Evolutionary conservation across 2,113 vertebrate species (phyloP).

Genomic region (Bubo scandiacus): DNA sequence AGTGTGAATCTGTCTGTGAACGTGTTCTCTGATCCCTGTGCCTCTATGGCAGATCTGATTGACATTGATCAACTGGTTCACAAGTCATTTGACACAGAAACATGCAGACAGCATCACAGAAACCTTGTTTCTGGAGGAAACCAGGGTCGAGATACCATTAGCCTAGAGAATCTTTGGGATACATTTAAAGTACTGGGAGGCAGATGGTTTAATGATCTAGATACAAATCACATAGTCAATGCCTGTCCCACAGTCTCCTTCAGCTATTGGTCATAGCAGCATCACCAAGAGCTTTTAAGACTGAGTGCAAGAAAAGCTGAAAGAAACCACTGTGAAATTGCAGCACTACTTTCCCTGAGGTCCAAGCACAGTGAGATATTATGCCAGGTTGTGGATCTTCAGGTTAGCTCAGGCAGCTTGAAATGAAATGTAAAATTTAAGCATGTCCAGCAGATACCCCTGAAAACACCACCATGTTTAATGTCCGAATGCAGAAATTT

Average conservation of each 20-base stretch:
- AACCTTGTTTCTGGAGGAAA: background rate
- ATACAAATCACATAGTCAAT: background rate
- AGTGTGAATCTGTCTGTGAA: background rate
- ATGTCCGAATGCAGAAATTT: background rate
- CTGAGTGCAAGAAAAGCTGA: background rate
- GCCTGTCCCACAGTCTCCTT: background rate
- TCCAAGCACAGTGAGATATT: background rate
- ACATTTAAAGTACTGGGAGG: background rate
- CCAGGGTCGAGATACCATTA: background rate
- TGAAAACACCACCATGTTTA: background rate
- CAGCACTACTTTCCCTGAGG: background rate
- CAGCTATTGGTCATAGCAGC: background rate
- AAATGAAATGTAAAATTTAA: background rate
- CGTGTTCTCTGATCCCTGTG: background rate
- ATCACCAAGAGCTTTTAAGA: background rate
- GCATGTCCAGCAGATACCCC: background rate
- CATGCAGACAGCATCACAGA: background rate
- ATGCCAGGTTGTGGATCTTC: background rate
- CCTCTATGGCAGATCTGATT: background rate
- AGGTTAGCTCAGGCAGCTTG: background rate
- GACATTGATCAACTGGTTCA: background rate
- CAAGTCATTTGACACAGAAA: background rate
- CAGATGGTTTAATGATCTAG: background rate
- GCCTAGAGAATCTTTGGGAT: background rate
- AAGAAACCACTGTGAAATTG: background rate